Percentiles rank a stretch among this genome's conserved stretches.
phyloP scores from a whole-genome alignment of 2,797 vertebrate genomes.

The Cuculus canorus region DNA sequence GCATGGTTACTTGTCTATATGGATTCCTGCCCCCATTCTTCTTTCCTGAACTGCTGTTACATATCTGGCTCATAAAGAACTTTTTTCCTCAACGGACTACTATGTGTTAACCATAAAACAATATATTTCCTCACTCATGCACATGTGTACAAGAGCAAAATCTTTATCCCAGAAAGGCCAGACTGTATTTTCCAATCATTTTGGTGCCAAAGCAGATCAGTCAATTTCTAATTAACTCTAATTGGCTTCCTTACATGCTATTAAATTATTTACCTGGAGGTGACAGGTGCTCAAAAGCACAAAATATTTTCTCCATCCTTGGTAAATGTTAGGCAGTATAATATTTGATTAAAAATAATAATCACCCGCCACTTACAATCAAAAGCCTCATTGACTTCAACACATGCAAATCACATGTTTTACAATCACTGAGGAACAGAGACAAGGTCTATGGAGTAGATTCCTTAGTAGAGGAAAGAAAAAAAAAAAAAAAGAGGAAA shows the following conservation, averaged over 20 bases:
- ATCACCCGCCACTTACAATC: conserved; percentile 12
- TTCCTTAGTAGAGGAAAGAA: accelerated
- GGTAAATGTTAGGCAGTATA: conserved; percentile 7
- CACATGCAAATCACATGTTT: background rate
- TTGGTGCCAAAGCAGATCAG: conserved; percentile 38
- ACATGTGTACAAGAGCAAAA: background rate
- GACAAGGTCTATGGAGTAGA: background rate
- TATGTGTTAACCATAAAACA: background rate
- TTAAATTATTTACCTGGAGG: conserved; percentile 58
- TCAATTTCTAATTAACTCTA: conserved; percentile 63
- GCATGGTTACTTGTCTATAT: background rate
- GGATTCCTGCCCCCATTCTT: background rate
- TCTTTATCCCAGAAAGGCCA: background rate
- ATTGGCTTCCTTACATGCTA: conserved; percentile 40
- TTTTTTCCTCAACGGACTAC: background rate
- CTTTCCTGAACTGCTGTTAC: conserved; percentile 25
- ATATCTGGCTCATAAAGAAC: background rate
- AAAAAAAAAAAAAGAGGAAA: accelerated
- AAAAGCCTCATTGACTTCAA: background rate
- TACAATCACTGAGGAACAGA: background rate
- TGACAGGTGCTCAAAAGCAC: conserved; percentile 36
- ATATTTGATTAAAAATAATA: conserved; percentile 4
- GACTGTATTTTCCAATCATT: background rate
- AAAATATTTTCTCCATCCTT: conserved; percentile 26
- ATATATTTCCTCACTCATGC: background rate